Evolutionary conservation across 92 coral and sea anemone genomes (phyloP).

Genomic region (Porites divaricata): DNA sequence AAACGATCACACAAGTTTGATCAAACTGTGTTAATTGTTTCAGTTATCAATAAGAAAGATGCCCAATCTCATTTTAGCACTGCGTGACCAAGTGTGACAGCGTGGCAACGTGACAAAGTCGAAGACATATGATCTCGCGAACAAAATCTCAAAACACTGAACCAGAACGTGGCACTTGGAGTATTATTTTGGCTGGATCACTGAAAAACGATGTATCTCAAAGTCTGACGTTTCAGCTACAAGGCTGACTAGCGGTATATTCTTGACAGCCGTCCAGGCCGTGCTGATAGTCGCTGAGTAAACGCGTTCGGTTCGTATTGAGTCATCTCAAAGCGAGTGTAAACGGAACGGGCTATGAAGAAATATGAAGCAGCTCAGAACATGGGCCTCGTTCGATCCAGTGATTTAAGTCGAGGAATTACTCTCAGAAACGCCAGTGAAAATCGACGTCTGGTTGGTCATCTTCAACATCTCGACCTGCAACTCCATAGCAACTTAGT

Average conservation of each 20-base stretch:
- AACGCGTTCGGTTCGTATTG: not conserved
- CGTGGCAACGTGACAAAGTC: not conserved
- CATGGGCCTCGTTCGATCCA: slow-evolving; percentile 31
- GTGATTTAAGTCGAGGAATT: slow-evolving; percentile 78
- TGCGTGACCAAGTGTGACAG: slow-evolving; percentile 30
- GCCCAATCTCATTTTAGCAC: too few relatives aligned
- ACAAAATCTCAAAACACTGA: not conserved
- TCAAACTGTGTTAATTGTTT: too few relatives aligned
- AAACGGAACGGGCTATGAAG: slow-evolving; percentile 2
- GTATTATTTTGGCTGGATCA: slow-evolving; percentile 19
- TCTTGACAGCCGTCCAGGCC: too few relatives aligned
- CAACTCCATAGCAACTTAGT: slow-evolving; percentile 87
- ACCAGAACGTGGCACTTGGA: slow-evolving; percentile 11
- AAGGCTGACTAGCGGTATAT: too few relatives aligned
- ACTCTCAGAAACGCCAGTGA: slow-evolving; percentile 87
- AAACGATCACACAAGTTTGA: too few relatives aligned
- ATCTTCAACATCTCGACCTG: slow-evolving; percentile 69
- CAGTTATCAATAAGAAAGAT: too few relatives aligned
- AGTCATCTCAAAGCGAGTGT: not conserved
- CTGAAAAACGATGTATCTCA: not conserved
- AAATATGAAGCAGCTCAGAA: not conserved
- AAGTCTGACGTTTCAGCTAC: too few relatives aligned
- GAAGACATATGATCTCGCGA: not conserved
- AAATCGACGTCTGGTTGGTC: slow-evolving; percentile 78
- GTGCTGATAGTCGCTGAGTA: too few relatives aligned